phyloP scores from a whole-genome alignment of 1,140 invertebrate species.

The Artemia franciscana region DNA sequence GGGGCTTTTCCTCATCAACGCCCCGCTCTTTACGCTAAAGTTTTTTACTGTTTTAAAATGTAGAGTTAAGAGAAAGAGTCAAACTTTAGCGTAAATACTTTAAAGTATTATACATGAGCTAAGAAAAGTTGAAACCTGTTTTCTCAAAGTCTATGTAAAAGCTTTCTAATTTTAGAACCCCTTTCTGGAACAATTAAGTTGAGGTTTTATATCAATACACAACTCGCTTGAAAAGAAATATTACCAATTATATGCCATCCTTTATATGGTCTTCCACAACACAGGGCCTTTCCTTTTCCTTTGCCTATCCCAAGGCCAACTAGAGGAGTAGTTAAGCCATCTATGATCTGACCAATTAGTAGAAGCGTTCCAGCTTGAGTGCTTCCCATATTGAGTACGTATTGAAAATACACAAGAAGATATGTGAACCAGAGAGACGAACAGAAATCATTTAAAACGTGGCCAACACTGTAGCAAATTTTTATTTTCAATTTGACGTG shows the following conservation, averaged over 20 bases:
- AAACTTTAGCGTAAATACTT: no score
- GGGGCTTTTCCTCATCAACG: no score
- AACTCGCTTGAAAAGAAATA: neutral
- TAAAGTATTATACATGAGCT: no score
- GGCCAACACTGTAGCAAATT: constrained; percentile 48
- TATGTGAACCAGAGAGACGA: constrained; percentile 87
- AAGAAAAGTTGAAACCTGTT: no score
- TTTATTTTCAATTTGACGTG: neutral
- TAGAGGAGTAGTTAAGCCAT: neutral
- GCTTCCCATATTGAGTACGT: constrained; percentile 42
- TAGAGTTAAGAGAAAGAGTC: no score
- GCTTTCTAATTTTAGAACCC: no score
- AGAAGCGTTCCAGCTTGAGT: constrained; percentile 47
- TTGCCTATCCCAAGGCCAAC: neutral
- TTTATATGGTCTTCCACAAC: neutral
- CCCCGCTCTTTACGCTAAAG: no score
- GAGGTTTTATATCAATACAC: no score
- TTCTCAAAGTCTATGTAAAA: no score
- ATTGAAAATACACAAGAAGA: constrained; percentile 60
- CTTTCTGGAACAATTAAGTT: no score
- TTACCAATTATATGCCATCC: neutral
- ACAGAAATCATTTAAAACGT: constrained; percentile 70
- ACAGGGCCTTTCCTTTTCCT: neutral
- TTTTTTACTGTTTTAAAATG: no score
- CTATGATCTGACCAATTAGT: constrained; percentile 32